phyloP scores from a whole-genome alignment of 2,113 vertebrate species.

The Pampusana beccarii region DNA sequence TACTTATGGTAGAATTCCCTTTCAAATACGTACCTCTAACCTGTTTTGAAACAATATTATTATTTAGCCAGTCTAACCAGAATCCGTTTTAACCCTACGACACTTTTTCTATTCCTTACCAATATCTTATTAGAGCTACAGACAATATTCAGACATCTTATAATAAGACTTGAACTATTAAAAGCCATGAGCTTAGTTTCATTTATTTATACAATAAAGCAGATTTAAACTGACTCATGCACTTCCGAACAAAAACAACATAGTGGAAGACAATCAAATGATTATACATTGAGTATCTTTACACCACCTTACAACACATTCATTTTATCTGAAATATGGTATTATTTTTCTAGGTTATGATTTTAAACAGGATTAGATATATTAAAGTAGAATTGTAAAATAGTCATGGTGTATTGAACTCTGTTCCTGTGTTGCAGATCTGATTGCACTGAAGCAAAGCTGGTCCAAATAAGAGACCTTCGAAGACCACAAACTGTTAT shows the following conservation, averaged over 20 bases:
- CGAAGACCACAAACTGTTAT: not conserved
- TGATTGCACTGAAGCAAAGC: not conserved
- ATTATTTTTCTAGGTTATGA: not conserved
- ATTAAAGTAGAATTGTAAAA: not conserved
- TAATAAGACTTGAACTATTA: not conserved
- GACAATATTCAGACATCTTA: not conserved
- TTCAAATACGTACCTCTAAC: not conserved
- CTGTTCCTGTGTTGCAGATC: not conserved
- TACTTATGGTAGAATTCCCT: not conserved
- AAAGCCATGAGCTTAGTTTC: not conserved
- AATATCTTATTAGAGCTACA: not conserved
- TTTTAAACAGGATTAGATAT: not conserved
- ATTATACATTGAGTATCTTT: not conserved
- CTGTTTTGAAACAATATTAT: not conserved
- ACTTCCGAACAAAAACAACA: not conserved
- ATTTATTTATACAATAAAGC: not conserved
- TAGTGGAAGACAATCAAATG: not conserved
- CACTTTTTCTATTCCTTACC: not conserved
- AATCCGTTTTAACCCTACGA: not conserved
- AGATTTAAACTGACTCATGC: not conserved
- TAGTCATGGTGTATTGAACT: not conserved
- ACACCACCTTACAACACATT: not conserved
- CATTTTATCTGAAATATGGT: not conserved
- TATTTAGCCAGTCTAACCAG: not conserved
- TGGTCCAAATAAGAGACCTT: not conserved